Evolutionary conservation across 64 coral and sea anemone species (phyloP), one percentile per base, ranked within the genome.

Genomic region (Stichodactyla helianthus): DNA sequence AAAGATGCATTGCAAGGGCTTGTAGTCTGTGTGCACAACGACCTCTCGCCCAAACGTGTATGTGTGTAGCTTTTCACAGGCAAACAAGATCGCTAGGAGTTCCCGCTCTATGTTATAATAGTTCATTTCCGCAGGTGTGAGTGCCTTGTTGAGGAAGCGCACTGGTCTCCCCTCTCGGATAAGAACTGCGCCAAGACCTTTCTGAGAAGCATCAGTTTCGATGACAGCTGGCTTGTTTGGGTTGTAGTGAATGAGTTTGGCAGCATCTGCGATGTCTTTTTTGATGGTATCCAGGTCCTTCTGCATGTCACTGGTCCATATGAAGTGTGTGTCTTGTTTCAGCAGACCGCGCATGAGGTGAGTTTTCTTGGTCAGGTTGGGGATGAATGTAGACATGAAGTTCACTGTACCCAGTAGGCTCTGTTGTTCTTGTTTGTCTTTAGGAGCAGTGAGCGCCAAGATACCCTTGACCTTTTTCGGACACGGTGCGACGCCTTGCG

Each of bases 41-140:
- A 81, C 31, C 51, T 82, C n/a, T 5, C 15, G 22, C 22, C 87
- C 83, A 76, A 89, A 89, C 13, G 87, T 82, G 59, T 85, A 93
- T 23, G 77, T 93, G 20, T 93, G 87, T 51, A 93, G 83, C 64
- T 93, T 89, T 50, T 89, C 87, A 25, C 91, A 93, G 6, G 86
- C 86, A 88, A 85, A 88, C 5, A 85, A 35, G 26, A 88, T 55
- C 10, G 87, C 91, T 19, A 88, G 74, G 31, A 84, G 65, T 88
- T 92, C 86, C 19, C 64, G 53, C 63, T 92, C 91, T 77, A 92
- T 88, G n/a, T n/a, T n/a, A n/a, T n/a, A n/a, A n/a, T n/a, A n/a
- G n/a, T n/a, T n/a, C n/a, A n/a, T n/a, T n/a, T n/a, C n/a, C n/a
- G n/a, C n/a, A n/a, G n/a, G n/a, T n/a, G n/a, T n/a, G n/a, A n/a